A percentile compares a stretch with the other conserved stretches of the same genome.
These are phyloP conservation scores for Belonocnema kinseyi DNA, from an alignment of 1,140 invertebrate species.

Conservation along the genomic window DNA sequence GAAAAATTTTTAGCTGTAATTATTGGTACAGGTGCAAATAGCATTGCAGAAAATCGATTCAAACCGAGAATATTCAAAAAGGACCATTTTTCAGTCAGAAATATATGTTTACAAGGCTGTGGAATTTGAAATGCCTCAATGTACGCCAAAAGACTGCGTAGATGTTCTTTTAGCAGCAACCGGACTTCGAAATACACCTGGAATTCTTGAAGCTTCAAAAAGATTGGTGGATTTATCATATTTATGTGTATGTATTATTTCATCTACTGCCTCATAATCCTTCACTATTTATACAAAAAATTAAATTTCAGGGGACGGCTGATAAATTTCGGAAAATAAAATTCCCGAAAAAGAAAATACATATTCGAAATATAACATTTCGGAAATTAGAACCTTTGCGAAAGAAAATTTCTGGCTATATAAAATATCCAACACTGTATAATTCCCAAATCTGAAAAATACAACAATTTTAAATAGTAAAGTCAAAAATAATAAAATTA, in stretches of 20 bases:
- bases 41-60: slow-evolving; percentile 51
- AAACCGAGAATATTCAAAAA: slow-evolving; percentile 47
- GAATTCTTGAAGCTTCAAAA: slow-evolving; percentile 45
- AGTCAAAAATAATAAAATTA: too few relatives aligned
- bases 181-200: slow-evolving; percentile 47
- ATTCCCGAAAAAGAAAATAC: too few relatives aligned
- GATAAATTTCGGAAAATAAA: too few relatives aligned
- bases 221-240: slow-evolving; percentile 61
- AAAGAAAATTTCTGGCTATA: too few relatives aligned
- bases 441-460: too few relatives aligned
- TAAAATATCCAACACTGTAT: too few relatives aligned
- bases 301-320: background rate
- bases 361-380: slow-evolving; percentile 1
- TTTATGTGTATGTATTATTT: slow-evolving; percentile 53
- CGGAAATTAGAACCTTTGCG: too few relatives aligned
- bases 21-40: slow-evolving; percentile 48
- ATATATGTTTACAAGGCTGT: slow-evolving; percentile 58
- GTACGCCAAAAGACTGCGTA: slow-evolving; percentile 58
- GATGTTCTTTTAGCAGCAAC: slow-evolving; percentile 59
- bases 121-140: slow-evolving; percentile 57
- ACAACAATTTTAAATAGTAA: too few relatives aligned
- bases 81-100: slow-evolving; percentile 56
- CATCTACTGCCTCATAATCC: background rate
- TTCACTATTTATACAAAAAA: slow-evolving; percentile 2
- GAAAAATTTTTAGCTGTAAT: background rate